A percentile compares a stretch with the other conserved stretches of the same genome.
Evolutionary conservation across 2,797 vertebrate species (phyloP).

Genomic region (Gymnothorax reevesii): DNA sequence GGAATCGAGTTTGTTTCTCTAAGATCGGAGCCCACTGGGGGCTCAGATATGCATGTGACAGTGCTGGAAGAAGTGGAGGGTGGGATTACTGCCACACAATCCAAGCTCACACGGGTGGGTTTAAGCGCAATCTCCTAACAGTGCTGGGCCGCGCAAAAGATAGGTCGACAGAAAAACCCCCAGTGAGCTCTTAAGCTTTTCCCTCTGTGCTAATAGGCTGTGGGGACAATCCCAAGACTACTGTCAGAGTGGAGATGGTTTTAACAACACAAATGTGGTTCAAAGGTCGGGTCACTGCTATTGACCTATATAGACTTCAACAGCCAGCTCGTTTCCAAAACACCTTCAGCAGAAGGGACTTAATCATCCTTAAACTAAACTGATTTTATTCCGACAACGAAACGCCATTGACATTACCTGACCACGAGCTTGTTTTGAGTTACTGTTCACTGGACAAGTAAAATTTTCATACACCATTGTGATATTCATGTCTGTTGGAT

Average conservation of each 20-base stretch:
- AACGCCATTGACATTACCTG: background rate
- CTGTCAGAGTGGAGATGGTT: conserved; percentile 8
- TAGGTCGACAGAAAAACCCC: conserved; percentile 45
- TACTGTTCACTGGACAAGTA: too few species aligned
- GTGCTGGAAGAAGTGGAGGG: background rate
- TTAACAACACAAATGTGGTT: conserved; percentile 23
- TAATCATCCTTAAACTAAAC: conserved; percentile 32
- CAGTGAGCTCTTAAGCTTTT: conserved; percentile 39
- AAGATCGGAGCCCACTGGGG: background rate
- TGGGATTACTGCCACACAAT: conserved; percentile 39
- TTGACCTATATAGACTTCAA: conserved; percentile 43
- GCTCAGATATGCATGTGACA: background rate
- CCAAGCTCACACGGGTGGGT: conserved; percentile 23
- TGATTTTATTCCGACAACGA: background rate
- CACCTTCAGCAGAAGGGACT: conserved; percentile 59
- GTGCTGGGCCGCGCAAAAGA: conserved; percentile 28
- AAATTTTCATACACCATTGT: too few species aligned
- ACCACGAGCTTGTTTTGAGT: too few species aligned
- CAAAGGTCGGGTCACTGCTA: conserved; percentile 64
- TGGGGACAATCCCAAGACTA: conserved; percentile 48
- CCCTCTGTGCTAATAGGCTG: conserved; percentile 46
- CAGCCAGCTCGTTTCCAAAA: conserved; percentile 57
- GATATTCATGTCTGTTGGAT: too few species aligned
- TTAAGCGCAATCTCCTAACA: conserved; percentile 31
- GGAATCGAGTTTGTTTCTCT: background rate